These are phyloP conservation scores for Pandemis corylana DNA, from an alignment of 2,888 invertebrate species.

Conservation along the genomic window DNA sequence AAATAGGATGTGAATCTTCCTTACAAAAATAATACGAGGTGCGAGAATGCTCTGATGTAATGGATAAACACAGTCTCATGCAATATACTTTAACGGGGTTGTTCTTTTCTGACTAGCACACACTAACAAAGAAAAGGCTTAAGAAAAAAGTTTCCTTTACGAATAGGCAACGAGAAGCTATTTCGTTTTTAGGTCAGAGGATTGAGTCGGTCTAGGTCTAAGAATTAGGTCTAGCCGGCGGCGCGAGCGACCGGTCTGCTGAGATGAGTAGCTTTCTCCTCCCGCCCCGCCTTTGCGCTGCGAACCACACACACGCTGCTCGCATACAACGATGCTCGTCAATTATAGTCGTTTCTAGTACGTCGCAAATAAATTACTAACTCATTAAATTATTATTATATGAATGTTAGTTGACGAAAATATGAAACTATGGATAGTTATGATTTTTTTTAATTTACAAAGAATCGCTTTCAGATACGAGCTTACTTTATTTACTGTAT, in stretches of 20 bases:
- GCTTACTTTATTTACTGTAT: too few species aligned
- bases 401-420: background rate
- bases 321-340: background rate
- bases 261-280: constrained; percentile 56
- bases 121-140: background rate
- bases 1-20: background rate
- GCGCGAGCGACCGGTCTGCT: constrained; percentile 46
- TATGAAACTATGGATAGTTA: background rate
- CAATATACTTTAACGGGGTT: background rate
- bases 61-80: background rate
- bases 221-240: constrained; percentile 46
- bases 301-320: constrained; percentile 8
- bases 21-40: background rate
- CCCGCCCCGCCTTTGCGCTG: constrained; percentile 8
- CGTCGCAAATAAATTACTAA: background rate
- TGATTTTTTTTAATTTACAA: too few species aligned
- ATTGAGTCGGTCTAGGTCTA: constrained; percentile 40
- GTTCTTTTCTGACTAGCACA: background rate
- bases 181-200: constrained; percentile 44
- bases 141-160: background rate
- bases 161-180: background rate
- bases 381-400: background rate
- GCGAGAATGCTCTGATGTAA: background rate
- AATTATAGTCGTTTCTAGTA: background rate
- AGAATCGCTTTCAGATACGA: too few species aligned